phyloP scores from a whole-genome alignment of 1,140 invertebrate species.

The Lucilia cuprina region DNA sequence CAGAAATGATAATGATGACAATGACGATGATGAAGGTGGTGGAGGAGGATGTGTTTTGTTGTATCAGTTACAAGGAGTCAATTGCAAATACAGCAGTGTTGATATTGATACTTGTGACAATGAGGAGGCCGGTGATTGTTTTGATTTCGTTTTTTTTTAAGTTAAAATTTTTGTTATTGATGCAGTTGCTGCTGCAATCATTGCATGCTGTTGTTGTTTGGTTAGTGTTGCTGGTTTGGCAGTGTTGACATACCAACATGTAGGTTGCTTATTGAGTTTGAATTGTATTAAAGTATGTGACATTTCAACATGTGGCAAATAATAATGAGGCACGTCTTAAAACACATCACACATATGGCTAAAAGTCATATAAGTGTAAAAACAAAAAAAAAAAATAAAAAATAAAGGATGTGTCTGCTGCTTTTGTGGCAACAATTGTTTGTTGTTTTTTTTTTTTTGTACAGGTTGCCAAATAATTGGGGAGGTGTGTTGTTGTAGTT shows the following conservation, averaged over 20 bases:
- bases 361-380: not conserved
- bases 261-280: constrained; percentile 19
- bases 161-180: not conserved
- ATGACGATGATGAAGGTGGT: not conserved
- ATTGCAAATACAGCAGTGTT: not conserved
- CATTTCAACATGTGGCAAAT: constrained; percentile 28
- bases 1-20: not conserved
- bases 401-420: not conserved
- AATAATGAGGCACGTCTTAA: constrained; percentile 23
- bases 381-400: too few relatives aligned
- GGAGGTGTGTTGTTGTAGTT: not conserved
- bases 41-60: not conserved
- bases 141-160: not conserved
- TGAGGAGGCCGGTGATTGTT: not conserved
- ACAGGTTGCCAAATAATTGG: constrained; percentile 10
- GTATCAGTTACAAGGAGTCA: not conserved
- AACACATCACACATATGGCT: constrained; percentile 12
- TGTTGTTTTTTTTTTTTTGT: not conserved
- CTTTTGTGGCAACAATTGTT: not conserved
- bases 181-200: not conserved
- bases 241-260: constrained; percentile 18
- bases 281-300: constrained; percentile 22
- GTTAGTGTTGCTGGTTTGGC: not conserved
- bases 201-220: not conserved
- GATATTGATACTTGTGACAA: not conserved